These are phyloP conservation scores for Choristoneura rosaceana DNA, from an alignment of 2,888 invertebrate genomes.

Conservation along the genomic window DNA sequence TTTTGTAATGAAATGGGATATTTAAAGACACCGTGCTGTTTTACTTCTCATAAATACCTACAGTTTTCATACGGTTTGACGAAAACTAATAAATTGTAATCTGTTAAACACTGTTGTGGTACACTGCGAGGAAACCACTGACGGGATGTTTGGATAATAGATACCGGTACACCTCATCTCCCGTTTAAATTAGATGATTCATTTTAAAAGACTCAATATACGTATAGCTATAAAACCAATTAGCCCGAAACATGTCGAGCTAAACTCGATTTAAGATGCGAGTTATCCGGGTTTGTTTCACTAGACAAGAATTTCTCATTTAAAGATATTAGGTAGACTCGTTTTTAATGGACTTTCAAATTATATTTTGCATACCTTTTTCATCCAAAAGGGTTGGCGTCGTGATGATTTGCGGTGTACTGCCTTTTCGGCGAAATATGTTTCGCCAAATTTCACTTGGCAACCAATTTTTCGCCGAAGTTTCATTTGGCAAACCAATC, in stretches of 20 bases:
- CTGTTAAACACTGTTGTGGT: constrained; percentile 8
- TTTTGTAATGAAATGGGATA: not conserved
- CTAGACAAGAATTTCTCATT: too few relatives aligned
- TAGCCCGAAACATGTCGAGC: too few relatives aligned
- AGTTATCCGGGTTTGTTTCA: too few relatives aligned
- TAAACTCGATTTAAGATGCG: too few relatives aligned
- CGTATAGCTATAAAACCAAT: too few relatives aligned
- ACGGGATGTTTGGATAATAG: constrained; percentile 36
- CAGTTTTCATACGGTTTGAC: not conserved
- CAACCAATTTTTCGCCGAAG: too few relatives aligned
- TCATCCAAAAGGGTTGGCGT: not conserved
- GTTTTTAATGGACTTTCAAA: not conserved
- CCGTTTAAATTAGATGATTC: constrained; percentile 13
- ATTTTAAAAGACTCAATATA: constrained; percentile 9
- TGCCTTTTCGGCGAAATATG: too few relatives aligned
- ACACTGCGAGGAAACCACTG: constrained; percentile 13
- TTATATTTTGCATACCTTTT: not conserved
- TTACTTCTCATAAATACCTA: not conserved
- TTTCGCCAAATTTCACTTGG: too few relatives aligned
- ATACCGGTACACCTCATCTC: constrained; percentile 17
- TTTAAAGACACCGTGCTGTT: not conserved
- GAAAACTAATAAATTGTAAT: constrained; percentile 15
- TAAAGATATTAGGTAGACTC: too few relatives aligned
- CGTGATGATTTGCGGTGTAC: not conserved
- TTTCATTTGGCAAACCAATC: too few relatives aligned